Conservation (phyloP, 2,888 invertebrate species). For the Chalcosyrphus nemorum region DNA sequence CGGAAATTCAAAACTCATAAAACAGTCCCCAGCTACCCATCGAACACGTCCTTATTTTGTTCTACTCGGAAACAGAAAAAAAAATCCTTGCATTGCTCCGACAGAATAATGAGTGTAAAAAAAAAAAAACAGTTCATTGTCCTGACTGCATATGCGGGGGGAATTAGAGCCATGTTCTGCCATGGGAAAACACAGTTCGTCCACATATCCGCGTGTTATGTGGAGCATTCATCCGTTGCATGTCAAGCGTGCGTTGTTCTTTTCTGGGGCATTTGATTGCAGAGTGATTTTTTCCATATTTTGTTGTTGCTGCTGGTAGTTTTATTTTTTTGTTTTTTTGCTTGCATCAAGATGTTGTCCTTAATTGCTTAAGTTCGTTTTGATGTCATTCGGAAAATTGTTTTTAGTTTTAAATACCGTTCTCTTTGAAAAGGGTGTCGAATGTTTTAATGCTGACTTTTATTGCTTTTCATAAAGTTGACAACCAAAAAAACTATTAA, state of each 20-base stretch:
- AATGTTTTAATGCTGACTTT: conserved; percentile 11
- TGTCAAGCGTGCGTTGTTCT: conserved; percentile 68
- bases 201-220: conserved; percentile 59
- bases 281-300: conserved; percentile 54
- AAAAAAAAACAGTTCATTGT: conserved; percentile 61
- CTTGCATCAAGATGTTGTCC: conserved; percentile 62
- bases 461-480: conserved; percentile 35
- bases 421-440: neutral
- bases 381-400: conserved; percentile 64
- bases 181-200: conserved; percentile 51
- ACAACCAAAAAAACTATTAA: neutral
- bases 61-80: conserved; percentile 38
- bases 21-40: conserved; percentile 3
- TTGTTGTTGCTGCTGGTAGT: conserved; percentile 27
- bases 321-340: conserved; percentile 28
- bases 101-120: conserved; percentile 65
- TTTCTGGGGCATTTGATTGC: conserved; percentile 71
- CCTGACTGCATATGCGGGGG: conserved; percentile 40
- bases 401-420: conserved; percentile 10
- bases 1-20: conserved; percentile 29
- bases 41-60: conserved; percentile 53
- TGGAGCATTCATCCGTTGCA: conserved; percentile 69
- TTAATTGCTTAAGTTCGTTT: conserved; percentile 71
- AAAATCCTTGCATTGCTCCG: conserved; percentile 44
- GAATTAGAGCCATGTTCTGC: conserved; percentile 37